These are phyloP conservation scores for Oreochromis spilurus DNA, from an alignment of 2,113 vertebrate genomes.

Conservation along the genomic window DNA sequence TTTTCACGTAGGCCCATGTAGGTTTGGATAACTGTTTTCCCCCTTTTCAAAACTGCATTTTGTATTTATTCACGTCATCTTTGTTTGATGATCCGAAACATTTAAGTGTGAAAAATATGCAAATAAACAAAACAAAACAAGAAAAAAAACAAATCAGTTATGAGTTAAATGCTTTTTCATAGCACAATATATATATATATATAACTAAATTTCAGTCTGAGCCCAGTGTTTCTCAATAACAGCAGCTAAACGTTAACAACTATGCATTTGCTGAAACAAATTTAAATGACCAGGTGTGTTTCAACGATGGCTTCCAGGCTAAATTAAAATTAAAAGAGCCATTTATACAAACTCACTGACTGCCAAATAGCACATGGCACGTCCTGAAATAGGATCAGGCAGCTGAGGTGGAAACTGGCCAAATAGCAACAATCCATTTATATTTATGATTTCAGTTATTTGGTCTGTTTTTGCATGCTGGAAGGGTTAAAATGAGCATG, in stretches of 20 bases:
- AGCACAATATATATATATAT: background rate
- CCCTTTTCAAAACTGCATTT: background rate
- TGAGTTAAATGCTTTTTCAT: background rate
- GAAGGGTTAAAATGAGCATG: background rate
- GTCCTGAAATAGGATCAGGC: background rate
- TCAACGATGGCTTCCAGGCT: background rate
- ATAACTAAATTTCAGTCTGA: background rate
- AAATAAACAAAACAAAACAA: background rate
- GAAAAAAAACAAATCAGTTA: background rate
- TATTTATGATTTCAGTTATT: background rate
- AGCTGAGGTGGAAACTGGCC: background rate
- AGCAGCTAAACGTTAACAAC: background rate
- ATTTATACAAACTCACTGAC: background rate
- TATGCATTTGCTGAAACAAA: background rate
- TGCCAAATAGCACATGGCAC: background rate
- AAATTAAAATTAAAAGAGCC: slow-evolving; percentile 5
- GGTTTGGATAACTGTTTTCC: background rate
- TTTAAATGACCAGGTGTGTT: background rate
- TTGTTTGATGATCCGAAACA: background rate
- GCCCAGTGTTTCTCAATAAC: background rate
- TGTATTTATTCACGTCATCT: background rate
- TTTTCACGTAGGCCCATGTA: background rate
- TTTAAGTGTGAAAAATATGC: background rate
- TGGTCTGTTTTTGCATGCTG: background rate
- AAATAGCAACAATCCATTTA: background rate